Conservation (phyloP, 1,140 invertebrate genomes). For the Monochamus saltuarius region DNA sequence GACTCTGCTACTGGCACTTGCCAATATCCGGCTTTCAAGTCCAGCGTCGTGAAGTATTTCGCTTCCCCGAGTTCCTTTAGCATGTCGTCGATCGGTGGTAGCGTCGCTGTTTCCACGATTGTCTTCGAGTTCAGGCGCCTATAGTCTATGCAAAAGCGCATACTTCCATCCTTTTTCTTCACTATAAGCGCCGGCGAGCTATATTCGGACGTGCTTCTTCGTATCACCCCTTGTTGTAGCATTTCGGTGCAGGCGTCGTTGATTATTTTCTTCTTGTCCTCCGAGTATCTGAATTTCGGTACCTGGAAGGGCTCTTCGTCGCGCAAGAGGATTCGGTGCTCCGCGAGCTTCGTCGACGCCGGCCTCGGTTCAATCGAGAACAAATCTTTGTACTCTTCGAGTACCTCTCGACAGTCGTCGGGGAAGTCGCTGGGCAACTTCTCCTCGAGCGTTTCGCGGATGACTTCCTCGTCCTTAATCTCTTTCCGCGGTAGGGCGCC, state of each 20-base stretch:
- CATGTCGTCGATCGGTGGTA: too few species aligned
- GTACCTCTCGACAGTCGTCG: too few species aligned
- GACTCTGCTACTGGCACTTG: conserved; percentile 21
- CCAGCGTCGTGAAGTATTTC: conserved; percentile 12
- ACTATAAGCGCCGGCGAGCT: conserved; percentile 44
- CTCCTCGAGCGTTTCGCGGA: too few species aligned
- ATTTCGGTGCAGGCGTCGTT: conserved; percentile 25
- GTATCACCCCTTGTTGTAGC: conserved; percentile 26
- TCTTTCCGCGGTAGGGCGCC: too few species aligned
- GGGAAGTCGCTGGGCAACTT: too few species aligned
- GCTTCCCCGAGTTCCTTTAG: too few species aligned
- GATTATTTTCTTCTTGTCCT: conserved; percentile 3
- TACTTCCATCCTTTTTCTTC: conserved; percentile 45
- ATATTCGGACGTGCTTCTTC: conserved; percentile 37
- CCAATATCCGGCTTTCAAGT: conserved; percentile 40
- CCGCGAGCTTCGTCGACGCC: too few species aligned
- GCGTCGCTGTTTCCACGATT: too few species aligned
- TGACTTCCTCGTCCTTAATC: too few species aligned
- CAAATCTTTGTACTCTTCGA: too few species aligned
- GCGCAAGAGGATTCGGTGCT: background rate
- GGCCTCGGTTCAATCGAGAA: too few species aligned
- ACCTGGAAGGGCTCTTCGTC: background rate
- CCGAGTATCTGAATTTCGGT: background rate
- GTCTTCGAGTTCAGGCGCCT: too few species aligned
- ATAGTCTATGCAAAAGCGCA: conserved; percentile 49